A percentile compares a stretch with the other conserved stretches of the same genome.
phyloP scores from a whole-genome alignment of 2,797 vertebrate genomes.

The Notolepis coatsorum region DNA sequence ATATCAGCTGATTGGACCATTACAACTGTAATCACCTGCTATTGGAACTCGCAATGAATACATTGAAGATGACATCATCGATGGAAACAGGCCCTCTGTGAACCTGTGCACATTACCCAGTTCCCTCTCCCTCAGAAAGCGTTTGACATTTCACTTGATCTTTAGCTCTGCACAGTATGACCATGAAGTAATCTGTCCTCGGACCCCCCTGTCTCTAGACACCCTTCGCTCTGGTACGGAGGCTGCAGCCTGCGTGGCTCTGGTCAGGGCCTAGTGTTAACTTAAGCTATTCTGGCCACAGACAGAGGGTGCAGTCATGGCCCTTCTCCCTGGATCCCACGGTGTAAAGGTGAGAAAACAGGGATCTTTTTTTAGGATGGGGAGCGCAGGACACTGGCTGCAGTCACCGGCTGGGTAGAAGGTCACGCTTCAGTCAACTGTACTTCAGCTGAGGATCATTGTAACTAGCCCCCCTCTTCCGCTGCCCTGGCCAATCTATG shows the following conservation, averaged over 20 bases:
- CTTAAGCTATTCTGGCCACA: slow-evolving; percentile 14
- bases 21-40: slow-evolving; percentile 35
- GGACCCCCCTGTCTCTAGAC: neutral
- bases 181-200: neutral
- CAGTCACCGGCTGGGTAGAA: slow-evolving; percentile 39
- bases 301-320: slow-evolving; percentile 26
- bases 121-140: neutral
- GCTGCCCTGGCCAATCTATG: neutral
- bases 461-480: neutral
- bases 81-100: neutral
- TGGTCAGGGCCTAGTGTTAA: slow-evolving; percentile 7
- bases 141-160: neutral
- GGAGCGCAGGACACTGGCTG: slow-evolving; percentile 23
- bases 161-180: neutral
- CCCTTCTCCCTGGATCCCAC: slow-evolving; percentile 39
- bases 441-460: slow-evolving; percentile 4
- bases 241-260: slow-evolving; percentile 10
- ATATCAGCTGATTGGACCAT: slow-evolving; percentile 33
- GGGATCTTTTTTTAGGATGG: slow-evolving; percentile 46
- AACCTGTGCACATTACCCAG: neutral
- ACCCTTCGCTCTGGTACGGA: neutral
- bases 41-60: slow-evolving; percentile 15
- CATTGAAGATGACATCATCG: slow-evolving; percentile 21
- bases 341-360: slow-evolving; percentile 37
- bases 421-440: slow-evolving; percentile 53